phyloP scores from a whole-genome alignment of 2,888 invertebrate genomes.

The Crioceris asparagi region DNA sequence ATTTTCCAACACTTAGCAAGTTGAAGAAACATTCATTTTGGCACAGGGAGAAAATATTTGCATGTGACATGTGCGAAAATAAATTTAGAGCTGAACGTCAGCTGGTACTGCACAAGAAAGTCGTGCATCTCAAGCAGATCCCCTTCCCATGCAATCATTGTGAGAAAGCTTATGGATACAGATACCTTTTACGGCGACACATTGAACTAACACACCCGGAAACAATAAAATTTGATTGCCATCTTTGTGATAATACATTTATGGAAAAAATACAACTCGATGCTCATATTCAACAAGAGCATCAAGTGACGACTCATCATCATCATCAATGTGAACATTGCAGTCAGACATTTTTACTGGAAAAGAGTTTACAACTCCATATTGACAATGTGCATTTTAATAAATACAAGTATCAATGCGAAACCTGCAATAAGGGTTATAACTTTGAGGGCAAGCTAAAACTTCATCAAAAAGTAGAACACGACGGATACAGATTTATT shows the following conservation, averaged over 20 bases:
- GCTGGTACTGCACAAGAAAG: conserved; percentile 9
- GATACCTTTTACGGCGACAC: not conserved
- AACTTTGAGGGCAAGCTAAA: conserved; percentile 28
- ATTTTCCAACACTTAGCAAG: not conserved
- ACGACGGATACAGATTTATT: conserved; percentile 29
- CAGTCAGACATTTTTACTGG: too few relatives aligned
- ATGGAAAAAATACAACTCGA: too few relatives aligned
- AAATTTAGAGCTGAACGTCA: conserved; percentile 6
- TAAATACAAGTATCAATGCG: conserved; percentile 8
- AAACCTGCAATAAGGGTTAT: conserved; percentile 19
- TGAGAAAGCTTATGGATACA: conserved; percentile 2
- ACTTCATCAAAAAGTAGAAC: conserved; percentile 30
- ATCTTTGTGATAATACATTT: too few relatives aligned
- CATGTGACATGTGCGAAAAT: conserved; percentile 1
- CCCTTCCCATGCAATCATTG: conserved; percentile 10
- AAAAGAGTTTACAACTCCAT: conserved; percentile 8
- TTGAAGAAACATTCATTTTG: not conserved
- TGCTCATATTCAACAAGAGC: too few relatives aligned
- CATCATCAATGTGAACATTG: too few relatives aligned
- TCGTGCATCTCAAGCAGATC: conserved; percentile 7
- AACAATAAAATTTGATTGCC: not conserved
- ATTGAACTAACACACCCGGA: not conserved
- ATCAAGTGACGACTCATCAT: too few relatives aligned
- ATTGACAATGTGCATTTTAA: conserved; percentile 19
- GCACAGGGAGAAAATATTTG: not conserved